Percentiles rank a stretch among this genome's conserved stretches.
Conservation (phyloP, 2,888 invertebrate species). For the Acanthopleura granulata region DNA sequence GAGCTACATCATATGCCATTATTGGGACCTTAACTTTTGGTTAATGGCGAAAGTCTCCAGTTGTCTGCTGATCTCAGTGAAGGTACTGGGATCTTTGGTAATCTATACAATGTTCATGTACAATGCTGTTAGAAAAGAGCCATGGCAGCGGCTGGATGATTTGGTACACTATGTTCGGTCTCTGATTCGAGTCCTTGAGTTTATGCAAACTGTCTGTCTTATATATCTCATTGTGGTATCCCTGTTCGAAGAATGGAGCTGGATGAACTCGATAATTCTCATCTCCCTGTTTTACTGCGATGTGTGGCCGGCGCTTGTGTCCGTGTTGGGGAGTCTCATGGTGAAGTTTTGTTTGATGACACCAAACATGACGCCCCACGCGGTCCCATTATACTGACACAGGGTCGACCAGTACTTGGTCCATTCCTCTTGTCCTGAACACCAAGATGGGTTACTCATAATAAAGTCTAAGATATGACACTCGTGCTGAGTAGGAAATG, state of each 20-base stretch:
- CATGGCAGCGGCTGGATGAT: conserved; percentile 73
- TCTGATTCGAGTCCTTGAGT: conserved; percentile 71
- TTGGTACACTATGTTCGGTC: conserved; percentile 71
- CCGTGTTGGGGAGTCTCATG: conserved; percentile 71
- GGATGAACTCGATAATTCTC: conserved; percentile 71
- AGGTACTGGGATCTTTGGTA: conserved; percentile 71
- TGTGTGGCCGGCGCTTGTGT: conserved; percentile 72
- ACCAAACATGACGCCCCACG: too few relatives aligned
- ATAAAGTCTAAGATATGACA: too few relatives aligned
- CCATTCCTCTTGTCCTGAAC: too few relatives aligned
- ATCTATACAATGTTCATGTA: conserved; percentile 72
- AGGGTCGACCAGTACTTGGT: too few relatives aligned
- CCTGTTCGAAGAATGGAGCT: conserved; percentile 70
- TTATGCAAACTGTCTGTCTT: conserved; percentile 73
- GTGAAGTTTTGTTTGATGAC: too few relatives aligned
- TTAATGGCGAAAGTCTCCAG: conserved; percentile 73
- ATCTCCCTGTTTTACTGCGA: conserved; percentile 74
- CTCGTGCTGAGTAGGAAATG: too few relatives aligned
- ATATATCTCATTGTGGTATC: conserved; percentile 72
- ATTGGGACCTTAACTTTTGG: conserved; percentile 72
- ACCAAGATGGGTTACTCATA: too few relatives aligned
- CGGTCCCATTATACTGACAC: too few relatives aligned
- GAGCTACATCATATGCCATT: conserved; percentile 69
- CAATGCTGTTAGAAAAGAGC: conserved; percentile 65
- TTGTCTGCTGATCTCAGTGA: conserved; percentile 71